Evolutionary conservation across 2,888 invertebrate genomes (phyloP).

Genomic region (Tupiocoris notatus): DNA sequence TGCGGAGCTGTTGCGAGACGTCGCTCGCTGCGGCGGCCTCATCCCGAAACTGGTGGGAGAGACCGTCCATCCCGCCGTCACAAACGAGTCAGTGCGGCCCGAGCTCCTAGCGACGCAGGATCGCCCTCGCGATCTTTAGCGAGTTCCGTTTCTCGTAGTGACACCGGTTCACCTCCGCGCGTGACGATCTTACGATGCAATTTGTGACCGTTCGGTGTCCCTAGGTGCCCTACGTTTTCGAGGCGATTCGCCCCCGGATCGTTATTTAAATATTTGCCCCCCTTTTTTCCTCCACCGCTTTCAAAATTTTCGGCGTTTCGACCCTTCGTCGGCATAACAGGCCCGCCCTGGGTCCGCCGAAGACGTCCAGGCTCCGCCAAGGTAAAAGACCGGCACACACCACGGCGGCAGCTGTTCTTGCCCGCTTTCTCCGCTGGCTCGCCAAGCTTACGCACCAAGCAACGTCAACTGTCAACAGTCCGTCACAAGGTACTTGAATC

Average conservation of each 20-base stretch:
- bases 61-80: background rate
- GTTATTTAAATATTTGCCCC: too few relatives aligned
- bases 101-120: constrained; percentile 20
- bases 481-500: constrained; percentile 40
- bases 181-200: too few relatives aligned
- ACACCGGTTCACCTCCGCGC: too few relatives aligned
- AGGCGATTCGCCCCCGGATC: too few relatives aligned
- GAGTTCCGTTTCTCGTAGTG: too few relatives aligned
- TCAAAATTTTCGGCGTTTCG: constrained; percentile 17
- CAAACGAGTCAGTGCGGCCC: constrained; percentile 11
- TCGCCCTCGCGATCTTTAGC: constrained; percentile 25
- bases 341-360: constrained; percentile 13
- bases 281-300: too few relatives aligned
- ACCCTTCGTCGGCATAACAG: background rate
- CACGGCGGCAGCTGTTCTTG: constrained; percentile 41
- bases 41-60: constrained; percentile 3
- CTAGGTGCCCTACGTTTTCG: too few relatives aligned
- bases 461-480: constrained; percentile 35
- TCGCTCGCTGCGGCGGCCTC: background rate
- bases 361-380: background rate
- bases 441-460: constrained; percentile 43
- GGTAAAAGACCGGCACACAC: constrained; percentile 8
- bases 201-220: too few relatives aligned
- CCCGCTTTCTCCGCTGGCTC: constrained; percentile 43
- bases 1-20: background rate